Conservation (phyloP, 2,797 vertebrate genomes). For the Falco naumanni region DNA sequence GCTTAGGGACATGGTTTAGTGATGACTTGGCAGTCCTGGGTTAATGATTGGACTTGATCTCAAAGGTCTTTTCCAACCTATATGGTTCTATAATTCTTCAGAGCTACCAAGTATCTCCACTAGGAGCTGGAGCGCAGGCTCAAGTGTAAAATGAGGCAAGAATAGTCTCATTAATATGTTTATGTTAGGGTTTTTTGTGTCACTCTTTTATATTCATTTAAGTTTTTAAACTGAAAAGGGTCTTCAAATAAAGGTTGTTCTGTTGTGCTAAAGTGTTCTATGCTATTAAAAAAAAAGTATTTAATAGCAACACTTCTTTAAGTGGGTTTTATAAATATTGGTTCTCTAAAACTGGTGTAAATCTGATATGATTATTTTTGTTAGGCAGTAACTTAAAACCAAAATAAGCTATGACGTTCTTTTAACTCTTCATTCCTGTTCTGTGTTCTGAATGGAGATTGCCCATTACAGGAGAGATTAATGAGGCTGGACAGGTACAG, state of each 20-base stretch:
- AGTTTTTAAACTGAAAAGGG: not conserved
- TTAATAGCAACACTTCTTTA: not conserved
- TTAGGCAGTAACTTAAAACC: not conserved
- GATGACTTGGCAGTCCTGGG: too few species aligned
- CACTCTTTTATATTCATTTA: not conserved
- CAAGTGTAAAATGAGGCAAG: not conserved
- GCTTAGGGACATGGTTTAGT: too few species aligned
- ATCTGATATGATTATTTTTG: not conserved
- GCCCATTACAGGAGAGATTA: not conserved
- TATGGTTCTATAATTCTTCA: not conserved
- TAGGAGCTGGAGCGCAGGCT: not conserved
- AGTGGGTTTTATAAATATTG: not conserved
- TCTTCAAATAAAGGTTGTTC: not conserved
- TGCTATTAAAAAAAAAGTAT: not conserved
- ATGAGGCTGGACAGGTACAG: not conserved
- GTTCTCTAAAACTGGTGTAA: not conserved
- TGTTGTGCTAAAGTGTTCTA: not conserved
- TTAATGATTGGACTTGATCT: too few species aligned
- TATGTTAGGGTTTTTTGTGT: not conserved
- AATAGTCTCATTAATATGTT: not conserved
- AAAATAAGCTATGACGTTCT: not conserved
- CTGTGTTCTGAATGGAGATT: not conserved
- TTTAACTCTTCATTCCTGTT: not conserved
- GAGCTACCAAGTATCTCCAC: not conserved
- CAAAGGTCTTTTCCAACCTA: too few species aligned